Evolutionary conservation across 1,140 invertebrate species (phyloP).

Genomic region (Papilio polytes): DNA sequence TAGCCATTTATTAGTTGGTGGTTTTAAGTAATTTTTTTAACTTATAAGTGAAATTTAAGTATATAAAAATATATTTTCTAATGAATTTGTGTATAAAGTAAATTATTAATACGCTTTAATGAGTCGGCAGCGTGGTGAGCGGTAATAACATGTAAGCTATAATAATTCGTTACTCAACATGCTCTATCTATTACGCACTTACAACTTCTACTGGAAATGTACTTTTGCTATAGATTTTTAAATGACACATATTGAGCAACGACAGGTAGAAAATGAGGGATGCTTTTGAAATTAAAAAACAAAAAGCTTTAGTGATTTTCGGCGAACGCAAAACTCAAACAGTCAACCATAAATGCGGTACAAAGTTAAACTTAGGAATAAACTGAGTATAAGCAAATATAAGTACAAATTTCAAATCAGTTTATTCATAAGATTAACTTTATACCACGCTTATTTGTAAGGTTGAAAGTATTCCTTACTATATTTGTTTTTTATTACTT

Average conservation of each 20-base stretch:
- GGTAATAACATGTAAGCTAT: conserved; percentile 7
- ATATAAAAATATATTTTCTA: too few relatives aligned
- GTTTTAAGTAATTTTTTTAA: background rate
- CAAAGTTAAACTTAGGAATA: too few relatives aligned
- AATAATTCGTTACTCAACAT: conserved; percentile 5
- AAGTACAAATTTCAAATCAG: too few relatives aligned
- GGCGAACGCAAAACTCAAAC: too few relatives aligned
- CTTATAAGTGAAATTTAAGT: too few relatives aligned
- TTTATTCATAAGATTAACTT: background rate
- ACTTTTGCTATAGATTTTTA: background rate
- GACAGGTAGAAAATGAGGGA: background rate
- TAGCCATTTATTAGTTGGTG: too few relatives aligned
- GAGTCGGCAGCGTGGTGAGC: background rate
- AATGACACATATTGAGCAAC: background rate
- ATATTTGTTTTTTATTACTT: background rate
- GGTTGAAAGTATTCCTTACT: background rate
- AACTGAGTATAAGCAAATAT: too few relatives aligned
- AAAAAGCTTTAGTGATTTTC: background rate
- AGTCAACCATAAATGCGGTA: too few relatives aligned
- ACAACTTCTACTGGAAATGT: background rate
- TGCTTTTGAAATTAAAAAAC: background rate
- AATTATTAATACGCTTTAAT: background rate
- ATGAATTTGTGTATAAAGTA: background rate
- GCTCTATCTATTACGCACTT: background rate
- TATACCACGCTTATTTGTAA: too few relatives aligned